Evolutionary conservation across 2,797 vertebrate species (phyloP), one percentile per base, ranked within the genome.

Genomic region (Calcarius lapponicus): DNA sequence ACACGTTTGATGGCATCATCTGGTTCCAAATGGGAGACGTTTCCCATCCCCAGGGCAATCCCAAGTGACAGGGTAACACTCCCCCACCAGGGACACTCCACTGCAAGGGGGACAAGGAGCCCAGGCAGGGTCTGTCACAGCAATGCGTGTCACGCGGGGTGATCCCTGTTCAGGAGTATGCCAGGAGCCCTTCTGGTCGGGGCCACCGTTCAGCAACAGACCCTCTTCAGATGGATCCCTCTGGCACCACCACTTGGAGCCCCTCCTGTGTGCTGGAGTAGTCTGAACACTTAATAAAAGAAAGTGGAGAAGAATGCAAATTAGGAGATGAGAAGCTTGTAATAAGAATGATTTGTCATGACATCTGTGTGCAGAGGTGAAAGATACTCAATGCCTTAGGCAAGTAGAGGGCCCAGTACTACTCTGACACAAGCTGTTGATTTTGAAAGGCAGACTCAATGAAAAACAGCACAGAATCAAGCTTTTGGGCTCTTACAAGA

Each of bases 121-220:
- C 47, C 11, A 9, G 56, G 13, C 16, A 24, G 29, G 38, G n/a
- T 57, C 32, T 1, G 1, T 24, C 19, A 1, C 16, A 6, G 22
- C 3, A 3, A 64, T 1, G 0, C 4, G 7, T 60, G 50, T 58
- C 26, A 6, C 4, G 0, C 24, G 17, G 17, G 29, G 36, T 19
- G 54, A 5, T 50, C 24, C 7, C 12, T 45, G 28, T 24, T 61
- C 29, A 38, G 60, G 29, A 42, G 3, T 40, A 9, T 58, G 47
- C 29, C 47, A 8, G 74, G 25, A 38, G 7, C 43, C 25, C 47
- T 69, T 62, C 28, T 34, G 42, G 5, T 5, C 28, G 8, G 3
- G 21, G 42, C 20, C 2, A 1, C 51, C 17, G 22, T 25, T 79
- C 3, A 3, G 20, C 21, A 14, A 25, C 20, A 47, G 66, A 28